Evolutionary conservation across 2,797 vertebrate genomes (phyloP).

Genomic region (Siniperca obscura): DNA sequence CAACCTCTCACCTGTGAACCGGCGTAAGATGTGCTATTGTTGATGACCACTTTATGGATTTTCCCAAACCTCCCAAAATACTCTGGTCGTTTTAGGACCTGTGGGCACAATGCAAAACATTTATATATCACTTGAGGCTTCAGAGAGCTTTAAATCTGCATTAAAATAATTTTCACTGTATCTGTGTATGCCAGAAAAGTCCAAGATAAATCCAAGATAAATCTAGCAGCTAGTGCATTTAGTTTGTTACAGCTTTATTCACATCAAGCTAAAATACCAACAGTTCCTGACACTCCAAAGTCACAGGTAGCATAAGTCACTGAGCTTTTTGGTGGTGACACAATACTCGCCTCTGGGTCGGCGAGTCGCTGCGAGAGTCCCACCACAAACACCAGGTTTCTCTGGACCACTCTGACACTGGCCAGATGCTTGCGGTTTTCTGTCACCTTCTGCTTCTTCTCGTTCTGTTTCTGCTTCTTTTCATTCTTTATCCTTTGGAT

Average conservation of each 20-base stretch:
- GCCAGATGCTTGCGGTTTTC: conserved; percentile 99
- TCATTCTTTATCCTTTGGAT: conserved; percentile 99
- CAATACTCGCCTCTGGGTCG: conserved; percentile 92
- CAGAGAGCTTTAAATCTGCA: not conserved
- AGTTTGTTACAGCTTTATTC: conserved; percentile 1
- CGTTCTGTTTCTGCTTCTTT: conserved; percentile 99
- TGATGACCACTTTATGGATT: conserved; percentile 99
- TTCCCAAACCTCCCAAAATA: conserved; percentile 99
- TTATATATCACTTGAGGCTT: not conserved
- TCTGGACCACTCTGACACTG: conserved; percentile 98
- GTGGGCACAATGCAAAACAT: conserved; percentile 40
- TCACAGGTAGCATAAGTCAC: conserved; percentile 25
- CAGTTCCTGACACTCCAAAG: not conserved
- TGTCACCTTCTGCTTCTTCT: conserved; percentile 99
- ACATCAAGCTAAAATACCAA: conserved; percentile 15
- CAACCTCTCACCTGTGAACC: conserved; percentile 94
- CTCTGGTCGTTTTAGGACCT: conserved; percentile 99
- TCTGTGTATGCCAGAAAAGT: not conserved
- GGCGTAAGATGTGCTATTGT: conserved; percentile 99
- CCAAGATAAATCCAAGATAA: not conserved
- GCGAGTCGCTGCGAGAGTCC: conserved; percentile 97
- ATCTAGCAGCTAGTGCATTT: not conserved
- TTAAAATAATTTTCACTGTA: conserved; percentile 2
- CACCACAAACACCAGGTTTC: conserved; percentile 99
- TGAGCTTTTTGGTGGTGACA: not conserved